Evolutionary conservation across 2,113 vertebrate genomes (phyloP), one percentile per base, ranked within the genome.

Genomic region (Myotis yumanensis): DNA sequence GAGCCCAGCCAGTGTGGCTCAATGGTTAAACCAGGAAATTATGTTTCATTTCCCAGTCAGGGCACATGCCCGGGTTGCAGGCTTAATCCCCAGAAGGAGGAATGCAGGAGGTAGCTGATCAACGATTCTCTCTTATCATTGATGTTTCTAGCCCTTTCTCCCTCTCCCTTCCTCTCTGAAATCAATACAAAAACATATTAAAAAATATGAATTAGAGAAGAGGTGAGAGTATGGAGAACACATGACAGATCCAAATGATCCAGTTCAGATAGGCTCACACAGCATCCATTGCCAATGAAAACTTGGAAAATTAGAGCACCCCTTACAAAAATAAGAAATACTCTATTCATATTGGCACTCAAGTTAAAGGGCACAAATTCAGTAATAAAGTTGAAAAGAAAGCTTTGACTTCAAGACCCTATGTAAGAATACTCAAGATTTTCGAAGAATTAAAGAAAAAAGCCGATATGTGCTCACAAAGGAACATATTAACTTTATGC

Each of bases 331-430:
- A 69, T 43, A 23, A 90, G 22, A n/a, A 37, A 17, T 62, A 52
- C 18, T 84, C 71, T 28, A 66, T 79, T 82, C 52, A 91, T 37
- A 84, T 1, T 76, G 22, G 72, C 75, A 57, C 40, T 79, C 40
- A 64, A 80, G 11, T 48, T 75, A 59, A 80, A 89, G 28, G 48
- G 37, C 30, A 88, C 69, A 69, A 84, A 28, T 15, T 81, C 59
- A 71, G 40, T 6, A 80, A 80, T 82, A 86, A 52, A 37, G 87
- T 18, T 28, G 71, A 91, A 89, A 83, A 52, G 71, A 93, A 93
- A 80, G 52, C 17, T 75, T 54, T 81, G 76, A 89, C 37, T n/a
- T 94, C 48, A 83, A 80, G 76, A 89, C 17, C 72, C 18, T 48
- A 57, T 46, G 71, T 64, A 59, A 86, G 32, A 73, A 37, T 87